These are phyloP conservation scores for Lithophane socia DNA, from an alignment of 2,888 invertebrate genomes.

Conservation along the genomic window DNA sequence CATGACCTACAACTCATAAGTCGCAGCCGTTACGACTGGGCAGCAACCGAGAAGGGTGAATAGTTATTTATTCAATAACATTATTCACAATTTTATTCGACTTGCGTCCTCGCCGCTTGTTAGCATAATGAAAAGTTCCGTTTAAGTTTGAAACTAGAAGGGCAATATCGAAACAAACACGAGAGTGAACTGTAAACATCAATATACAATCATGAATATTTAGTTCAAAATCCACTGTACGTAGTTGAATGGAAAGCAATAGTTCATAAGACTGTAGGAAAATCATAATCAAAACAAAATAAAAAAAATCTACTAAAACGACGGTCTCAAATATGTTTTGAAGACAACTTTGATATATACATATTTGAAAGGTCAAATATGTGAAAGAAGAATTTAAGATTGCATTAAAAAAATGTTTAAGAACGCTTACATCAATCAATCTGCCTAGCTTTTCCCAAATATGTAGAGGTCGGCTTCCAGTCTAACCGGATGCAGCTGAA, in stretches of 20 bases:
- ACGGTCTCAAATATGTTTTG: neutral
- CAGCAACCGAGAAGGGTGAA: too few species aligned
- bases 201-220: slow-evolving; percentile 6
- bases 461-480: too few species aligned
- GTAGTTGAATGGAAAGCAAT: too few species aligned
- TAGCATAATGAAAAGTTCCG: neutral
- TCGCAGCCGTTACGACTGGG: too few species aligned
- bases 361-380: neutral
- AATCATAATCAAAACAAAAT: neutral
- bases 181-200: neutral
- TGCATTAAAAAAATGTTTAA: too few species aligned
- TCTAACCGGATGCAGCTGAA: too few species aligned
- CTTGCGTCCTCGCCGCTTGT: neutral
- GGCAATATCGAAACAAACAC: neutral
- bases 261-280: neutral
- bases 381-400: neutral
- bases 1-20: too few species aligned
- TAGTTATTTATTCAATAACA: neutral
- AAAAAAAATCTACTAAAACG: neutral
- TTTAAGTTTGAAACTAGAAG: neutral
- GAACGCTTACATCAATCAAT: neutral
- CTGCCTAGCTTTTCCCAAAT: too few species aligned
- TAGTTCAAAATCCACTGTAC: neutral
- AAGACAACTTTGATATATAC: too few species aligned
- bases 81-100: slow-evolving; percentile 15